Evolutionary conservation across 1,140 invertebrate genomes (phyloP), one percentile per base, ranked within the genome.

Genomic region (Sweltsa coloradensis): DNA sequence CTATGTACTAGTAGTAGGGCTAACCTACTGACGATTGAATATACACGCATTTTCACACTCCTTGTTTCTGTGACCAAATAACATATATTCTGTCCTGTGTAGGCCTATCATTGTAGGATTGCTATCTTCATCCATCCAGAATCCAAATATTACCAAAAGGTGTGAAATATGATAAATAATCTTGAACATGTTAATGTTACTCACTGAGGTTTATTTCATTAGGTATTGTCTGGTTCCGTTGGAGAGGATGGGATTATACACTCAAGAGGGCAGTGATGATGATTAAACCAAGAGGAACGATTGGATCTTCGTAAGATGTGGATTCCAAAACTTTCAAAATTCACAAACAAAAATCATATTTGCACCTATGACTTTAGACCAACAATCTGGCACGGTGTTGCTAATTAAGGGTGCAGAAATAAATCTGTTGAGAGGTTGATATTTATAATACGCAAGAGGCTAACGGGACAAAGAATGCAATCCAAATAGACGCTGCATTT

Each of bases 161-260:
- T n/a, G n/a, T n/a, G n/a, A n/a, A n/a, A n/a, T n/a, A n/a, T n/a
- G n/a, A n/a, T n/a, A n/a, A n/a, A n/a, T n/a, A n/a, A n/a, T n/a
- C n/a, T n/a, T n/a, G n/a, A n/a, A n/a, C n/a, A n/a, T n/a, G n/a
- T n/a, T n/a, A n/a, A n/a, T n/a, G n/a, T n/a, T n/a, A n/a, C n/a
- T n/a, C n/a, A n/a, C n/a, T n/a, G n/a, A n/a, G n/a, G n/a, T n/a
- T n/a, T n/a, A n/a, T n/a, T n/a, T n/a, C n/a, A n/a, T n/a, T n/a
- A 86, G 83, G 85, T 55, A 91, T 92, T 53, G 88, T 92, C 3
- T 91, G 88, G 88, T 92, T 91, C 75, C 79, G 87, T 53, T 92
- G 88, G 88, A 79, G 85, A 71, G 88, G 88, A 43, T 91, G 88
- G 88, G 88, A 92, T 62, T 92, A 92, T 67, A 90, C 87, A 9